Conservation (phyloP, 1,140 invertebrate species). For the Anoplolepis gracilipes region DNA sequence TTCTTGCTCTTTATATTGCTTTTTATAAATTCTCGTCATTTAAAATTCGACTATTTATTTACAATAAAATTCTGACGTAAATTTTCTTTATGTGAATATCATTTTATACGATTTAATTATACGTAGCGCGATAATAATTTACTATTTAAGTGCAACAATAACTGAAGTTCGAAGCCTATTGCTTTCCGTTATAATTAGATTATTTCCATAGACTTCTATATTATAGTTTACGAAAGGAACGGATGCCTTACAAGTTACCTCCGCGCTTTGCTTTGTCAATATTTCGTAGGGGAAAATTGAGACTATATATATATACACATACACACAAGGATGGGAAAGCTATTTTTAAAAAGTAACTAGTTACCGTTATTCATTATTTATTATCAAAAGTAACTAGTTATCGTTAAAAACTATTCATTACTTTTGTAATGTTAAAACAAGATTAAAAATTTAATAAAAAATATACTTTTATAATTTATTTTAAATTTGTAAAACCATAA, state of each 20-base stretch:
- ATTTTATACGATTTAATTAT: not conserved
- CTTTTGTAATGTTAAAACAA: too few relatives aligned
- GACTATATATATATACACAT: conserved; percentile 16
- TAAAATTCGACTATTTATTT: not conserved
- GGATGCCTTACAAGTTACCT: conserved; percentile 77
- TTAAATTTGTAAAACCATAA: too few relatives aligned
- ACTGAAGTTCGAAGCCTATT: not conserved
- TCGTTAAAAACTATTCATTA: too few relatives aligned
- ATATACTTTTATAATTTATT: too few relatives aligned
- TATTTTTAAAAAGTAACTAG: too few relatives aligned
- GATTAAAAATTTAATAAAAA: too few relatives aligned
- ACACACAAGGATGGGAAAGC: too few relatives aligned
- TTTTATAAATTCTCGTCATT: not conserved
- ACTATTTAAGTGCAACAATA: conserved; percentile 4
- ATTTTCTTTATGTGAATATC: not conserved
- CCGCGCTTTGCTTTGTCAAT: conserved; percentile 64
- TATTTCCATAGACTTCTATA: not conserved
- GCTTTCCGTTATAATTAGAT: conserved; percentile 21
- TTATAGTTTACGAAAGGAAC: conserved; percentile 12
- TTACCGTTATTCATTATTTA: too few relatives aligned
- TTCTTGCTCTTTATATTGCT: not conserved
- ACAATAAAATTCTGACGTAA: not conserved
- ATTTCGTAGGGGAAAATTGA: conserved; percentile 29
- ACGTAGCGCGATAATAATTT: not conserved
- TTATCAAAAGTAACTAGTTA: too few relatives aligned